A percentile compares a stretch with the other conserved stretches of the same genome.
Conservation (phyloP, 92 coral and sea anemone species). For the Porites cylindrica region DNA sequence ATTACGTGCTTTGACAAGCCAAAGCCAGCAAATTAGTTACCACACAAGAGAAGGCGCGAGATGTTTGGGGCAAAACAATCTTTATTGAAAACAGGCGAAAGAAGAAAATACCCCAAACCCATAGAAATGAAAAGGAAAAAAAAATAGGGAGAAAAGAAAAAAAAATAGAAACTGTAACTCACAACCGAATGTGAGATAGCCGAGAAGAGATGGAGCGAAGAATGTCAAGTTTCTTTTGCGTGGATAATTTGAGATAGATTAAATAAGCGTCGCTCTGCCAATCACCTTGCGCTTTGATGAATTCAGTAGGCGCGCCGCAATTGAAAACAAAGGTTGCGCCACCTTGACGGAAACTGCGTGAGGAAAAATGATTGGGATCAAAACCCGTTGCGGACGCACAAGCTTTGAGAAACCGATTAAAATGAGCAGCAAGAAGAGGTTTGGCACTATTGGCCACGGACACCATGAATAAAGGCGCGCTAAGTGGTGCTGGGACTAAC, state of each 20-base stretch:
- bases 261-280: constrained; percentile 13
- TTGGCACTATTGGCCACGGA: not conserved
- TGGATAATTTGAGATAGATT: constrained; percentile 1
- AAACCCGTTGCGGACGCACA: not conserved
- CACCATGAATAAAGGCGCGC: not conserved
- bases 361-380: constrained; percentile 35
- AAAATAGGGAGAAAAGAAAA: not conserved
- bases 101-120: constrained; percentile 14
- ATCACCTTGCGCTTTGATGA: constrained; percentile 40
- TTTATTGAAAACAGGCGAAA: constrained; percentile 5
- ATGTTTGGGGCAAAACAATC: not conserved
- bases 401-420: constrained; percentile 17
- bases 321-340: constrained; percentile 17
- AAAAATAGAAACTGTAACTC: not conserved
- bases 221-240: constrained; percentile 3
- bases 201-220: constrained; percentile 6
- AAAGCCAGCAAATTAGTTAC: no score
- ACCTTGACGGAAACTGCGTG: constrained; percentile 31
- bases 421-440: constrained; percentile 25
- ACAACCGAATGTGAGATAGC: not conserved
- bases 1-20: no score
- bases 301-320: constrained; percentile 12
- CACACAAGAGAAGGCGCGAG: no score
- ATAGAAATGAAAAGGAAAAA: not conserved
- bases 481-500: constrained; percentile 13